Percentiles rank a stretch among this genome's conserved stretches.
Conservation (phyloP, 2,797 vertebrate genomes). For the Erethizon dorsatum region DNA sequence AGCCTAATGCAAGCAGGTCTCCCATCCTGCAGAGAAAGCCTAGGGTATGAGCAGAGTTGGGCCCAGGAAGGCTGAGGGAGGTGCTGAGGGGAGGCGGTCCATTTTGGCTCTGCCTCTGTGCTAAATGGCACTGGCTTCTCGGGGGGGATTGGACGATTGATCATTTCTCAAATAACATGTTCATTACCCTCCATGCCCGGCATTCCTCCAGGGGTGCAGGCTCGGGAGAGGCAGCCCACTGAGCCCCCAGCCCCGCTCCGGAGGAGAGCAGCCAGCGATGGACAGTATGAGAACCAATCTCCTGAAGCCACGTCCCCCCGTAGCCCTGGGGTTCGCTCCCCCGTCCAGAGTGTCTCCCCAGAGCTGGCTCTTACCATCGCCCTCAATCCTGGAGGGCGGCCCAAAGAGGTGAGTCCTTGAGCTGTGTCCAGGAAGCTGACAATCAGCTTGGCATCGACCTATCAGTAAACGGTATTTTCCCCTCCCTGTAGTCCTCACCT, state of each 20-base stretch:
- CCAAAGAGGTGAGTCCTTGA: conserved; percentile 94
- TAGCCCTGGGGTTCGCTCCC: conserved; percentile 93
- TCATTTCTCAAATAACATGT: background rate
- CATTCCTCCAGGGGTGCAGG: conserved; percentile 92
- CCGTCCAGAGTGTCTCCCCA: conserved; percentile 95
- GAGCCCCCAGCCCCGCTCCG: conserved; percentile 89
- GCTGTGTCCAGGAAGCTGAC: background rate
- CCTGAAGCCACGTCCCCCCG: conserved; percentile 89
- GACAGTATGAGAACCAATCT: conserved; percentile 92
- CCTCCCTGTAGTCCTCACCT: background rate
- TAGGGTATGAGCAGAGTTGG: conserved; percentile 28
- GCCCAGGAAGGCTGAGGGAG: background rate
- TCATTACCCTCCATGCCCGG: conserved; percentile 50
- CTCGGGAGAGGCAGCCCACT: conserved; percentile 90
- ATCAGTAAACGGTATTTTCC: background rate
- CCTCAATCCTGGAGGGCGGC: conserved; percentile 97
- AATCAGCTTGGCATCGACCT: background rate
- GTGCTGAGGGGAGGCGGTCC: background rate
- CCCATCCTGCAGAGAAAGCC: background rate
- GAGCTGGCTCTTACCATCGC: conserved; percentile 97
- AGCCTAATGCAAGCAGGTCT: background rate
- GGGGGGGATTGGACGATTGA: background rate
- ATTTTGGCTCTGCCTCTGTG: background rate
- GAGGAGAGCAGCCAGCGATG: conserved; percentile 92
- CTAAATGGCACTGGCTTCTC: background rate